Conservation (phyloP, 2,888 invertebrate genomes). For the Ditula angustiorana region DNA sequence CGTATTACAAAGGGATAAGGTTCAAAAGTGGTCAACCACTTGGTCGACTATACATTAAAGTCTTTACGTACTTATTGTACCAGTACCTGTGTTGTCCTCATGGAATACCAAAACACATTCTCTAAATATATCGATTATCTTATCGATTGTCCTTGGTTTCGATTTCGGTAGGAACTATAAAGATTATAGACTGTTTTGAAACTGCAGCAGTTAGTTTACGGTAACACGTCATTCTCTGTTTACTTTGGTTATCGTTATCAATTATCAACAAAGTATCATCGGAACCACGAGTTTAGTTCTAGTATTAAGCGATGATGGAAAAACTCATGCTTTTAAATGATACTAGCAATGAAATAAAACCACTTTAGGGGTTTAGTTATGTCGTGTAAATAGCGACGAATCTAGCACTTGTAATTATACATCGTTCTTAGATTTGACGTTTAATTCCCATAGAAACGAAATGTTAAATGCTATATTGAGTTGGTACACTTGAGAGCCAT, state of each 20-base stretch:
- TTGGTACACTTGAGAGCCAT: too few species aligned
- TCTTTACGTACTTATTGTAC: too few species aligned
- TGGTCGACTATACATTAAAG: too few species aligned
- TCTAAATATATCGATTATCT: conserved; percentile 8
- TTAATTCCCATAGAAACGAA: too few species aligned
- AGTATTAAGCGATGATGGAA: not conserved
- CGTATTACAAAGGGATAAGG: too few species aligned
- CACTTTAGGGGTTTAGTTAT: not conserved
- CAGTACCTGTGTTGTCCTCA: too few species aligned
- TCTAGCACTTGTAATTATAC: too few species aligned
- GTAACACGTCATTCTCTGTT: conserved; percentile 59
- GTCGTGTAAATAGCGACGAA: too few species aligned
- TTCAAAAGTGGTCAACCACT: too few species aligned
- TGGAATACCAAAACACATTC: not conserved
- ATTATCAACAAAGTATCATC: conserved; percentile 24
- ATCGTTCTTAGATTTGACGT: too few species aligned
- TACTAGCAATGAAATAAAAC: not conserved
- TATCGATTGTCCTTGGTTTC: conserved; percentile 29
- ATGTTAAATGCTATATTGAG: too few species aligned
- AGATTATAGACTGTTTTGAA: conserved; percentile 13
- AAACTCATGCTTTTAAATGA: too few species aligned
- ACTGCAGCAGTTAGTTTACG: conserved; percentile 6
- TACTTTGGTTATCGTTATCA: conserved; percentile 67
- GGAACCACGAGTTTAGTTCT: not conserved
- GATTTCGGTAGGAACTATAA: not conserved